Percentiles rank a stretch among this genome's conserved stretches.
Conservation (phyloP, 2,888 invertebrate genomes). For the Tetheella fluctuosa region DNA sequence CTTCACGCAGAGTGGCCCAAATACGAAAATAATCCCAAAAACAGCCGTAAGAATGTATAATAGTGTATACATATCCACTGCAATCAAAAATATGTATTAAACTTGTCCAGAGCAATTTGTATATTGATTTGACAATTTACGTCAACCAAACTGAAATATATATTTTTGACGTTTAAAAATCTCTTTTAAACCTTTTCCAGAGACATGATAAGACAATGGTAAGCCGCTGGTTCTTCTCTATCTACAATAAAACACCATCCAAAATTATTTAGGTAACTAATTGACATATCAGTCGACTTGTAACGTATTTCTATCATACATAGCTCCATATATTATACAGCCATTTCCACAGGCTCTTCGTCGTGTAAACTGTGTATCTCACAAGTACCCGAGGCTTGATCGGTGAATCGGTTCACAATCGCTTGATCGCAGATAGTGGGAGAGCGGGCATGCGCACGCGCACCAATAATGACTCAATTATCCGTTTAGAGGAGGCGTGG, state of each 20-base stretch:
- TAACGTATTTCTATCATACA: not conserved
- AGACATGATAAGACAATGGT: too few relatives aligned
- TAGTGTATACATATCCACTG: slow-evolving; percentile 17
- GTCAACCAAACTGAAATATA: too few relatives aligned
- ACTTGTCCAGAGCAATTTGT: not conserved
- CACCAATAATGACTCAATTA: slow-evolving; percentile 83
- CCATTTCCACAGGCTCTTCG: not conserved
- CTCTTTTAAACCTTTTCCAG: too few relatives aligned
- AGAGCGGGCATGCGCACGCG: slow-evolving; percentile 68
- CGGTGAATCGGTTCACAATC: slow-evolving; percentile 37
- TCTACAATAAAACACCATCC: too few relatives aligned
- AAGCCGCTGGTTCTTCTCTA: too few relatives aligned
- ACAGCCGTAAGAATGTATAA: slow-evolving; percentile 39
- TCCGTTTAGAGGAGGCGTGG: slow-evolving; percentile 81
- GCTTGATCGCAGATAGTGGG: slow-evolving; percentile 62
- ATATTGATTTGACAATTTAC: not conserved
- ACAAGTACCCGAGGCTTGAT: slow-evolving; percentile 59
- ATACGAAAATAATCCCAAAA: slow-evolving; percentile 48
- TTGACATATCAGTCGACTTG: not conserved
- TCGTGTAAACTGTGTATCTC: slow-evolving; percentile 15
- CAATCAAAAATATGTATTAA: slow-evolving; percentile 3
- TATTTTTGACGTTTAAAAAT: too few relatives aligned
- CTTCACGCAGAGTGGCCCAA: slow-evolving; percentile 46
- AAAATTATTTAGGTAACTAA: not conserved
- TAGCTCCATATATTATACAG: not conserved